A percentile compares a stretch with the other conserved stretches of the same genome.
Evolutionary conservation across 1,140 invertebrate genomes (phyloP).

Genomic region (Grapholita molesta): DNA sequence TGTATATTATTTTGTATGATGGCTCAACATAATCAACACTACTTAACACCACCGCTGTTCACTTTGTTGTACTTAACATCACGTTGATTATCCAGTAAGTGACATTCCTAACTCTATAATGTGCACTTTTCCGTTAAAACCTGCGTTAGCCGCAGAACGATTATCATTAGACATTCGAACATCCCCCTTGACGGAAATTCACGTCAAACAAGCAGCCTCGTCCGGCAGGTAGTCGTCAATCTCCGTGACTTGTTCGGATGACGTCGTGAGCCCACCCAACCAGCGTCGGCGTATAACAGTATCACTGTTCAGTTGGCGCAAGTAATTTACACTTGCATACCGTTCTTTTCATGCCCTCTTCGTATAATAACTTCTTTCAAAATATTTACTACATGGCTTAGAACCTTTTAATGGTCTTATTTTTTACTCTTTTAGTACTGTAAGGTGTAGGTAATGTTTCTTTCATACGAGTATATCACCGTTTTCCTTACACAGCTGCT

Average conservation of each 20-base stretch:
- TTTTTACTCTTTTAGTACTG: no score
- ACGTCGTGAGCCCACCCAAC: conserved; percentile 39
- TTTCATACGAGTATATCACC: no score
- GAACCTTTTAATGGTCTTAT: no score
- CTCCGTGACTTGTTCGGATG: conserved; percentile 36
- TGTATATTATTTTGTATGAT: background rate
- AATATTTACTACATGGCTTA: no score
- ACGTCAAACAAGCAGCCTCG: background rate
- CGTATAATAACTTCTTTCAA: no score
- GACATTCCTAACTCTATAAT: background rate
- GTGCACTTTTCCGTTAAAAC: background rate
- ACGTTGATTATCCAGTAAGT: background rate
- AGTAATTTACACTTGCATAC: conserved; percentile 12
- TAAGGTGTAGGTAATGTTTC: no score
- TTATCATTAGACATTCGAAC: conserved; percentile 6
- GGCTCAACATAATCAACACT: no score
- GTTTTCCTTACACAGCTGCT: no score
- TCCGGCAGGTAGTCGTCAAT: conserved; percentile 37
- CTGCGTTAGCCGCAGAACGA: background rate
- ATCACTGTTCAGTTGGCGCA: conserved; percentile 20
- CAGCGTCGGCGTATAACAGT: conserved; percentile 28
- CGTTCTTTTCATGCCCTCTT: background rate
- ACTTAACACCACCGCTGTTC: background rate
- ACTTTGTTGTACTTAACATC: no score
- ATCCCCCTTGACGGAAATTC: conserved; percentile 2